A percentile compares a stretch with the other conserved stretches of the same genome.
Conservation (phyloP, 2,888 invertebrate genomes). For the Megalurothrips usitatus region DNA sequence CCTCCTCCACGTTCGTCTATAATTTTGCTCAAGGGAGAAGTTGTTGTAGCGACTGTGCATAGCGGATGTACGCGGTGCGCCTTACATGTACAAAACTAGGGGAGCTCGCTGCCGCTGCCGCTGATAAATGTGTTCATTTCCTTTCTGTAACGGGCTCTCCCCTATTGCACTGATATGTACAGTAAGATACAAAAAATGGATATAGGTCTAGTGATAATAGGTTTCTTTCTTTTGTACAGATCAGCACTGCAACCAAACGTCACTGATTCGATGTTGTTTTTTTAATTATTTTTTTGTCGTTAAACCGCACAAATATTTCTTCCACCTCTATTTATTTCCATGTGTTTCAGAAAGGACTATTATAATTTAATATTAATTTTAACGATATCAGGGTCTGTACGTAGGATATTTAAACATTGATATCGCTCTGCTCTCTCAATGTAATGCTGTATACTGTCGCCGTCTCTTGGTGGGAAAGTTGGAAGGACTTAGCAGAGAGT, state of each 20-base stretch:
- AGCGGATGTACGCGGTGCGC: neutral
- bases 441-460: neutral
- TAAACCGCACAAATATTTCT: slow-evolving; percentile 11
- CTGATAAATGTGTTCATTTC: slow-evolving; percentile 2
- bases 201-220: neutral
- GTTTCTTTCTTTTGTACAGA: slow-evolving; percentile 15
- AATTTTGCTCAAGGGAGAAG: neutral
- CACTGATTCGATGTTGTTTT: neutral
- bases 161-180: slow-evolving; percentile 17
- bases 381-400: slow-evolving; percentile 5
- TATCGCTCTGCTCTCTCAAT: neutral
- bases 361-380: neutral
- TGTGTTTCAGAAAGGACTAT: neutral
- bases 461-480: neutral
- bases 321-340: slow-evolving; percentile 26
- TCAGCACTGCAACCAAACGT: neutral
- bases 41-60: neutral
- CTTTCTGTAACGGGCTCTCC: neutral
- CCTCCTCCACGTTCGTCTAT: too few relatives aligned
- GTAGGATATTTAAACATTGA: neutral
- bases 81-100: slow-evolving; percentile 7
- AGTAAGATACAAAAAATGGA: neutral
- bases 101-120: neutral
- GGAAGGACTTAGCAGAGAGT: neutral
- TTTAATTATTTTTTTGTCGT: too few relatives aligned